Evolutionary conservation across 2,113 vertebrate species (phyloP).

Genomic region (Verasper variegatus): DNA sequence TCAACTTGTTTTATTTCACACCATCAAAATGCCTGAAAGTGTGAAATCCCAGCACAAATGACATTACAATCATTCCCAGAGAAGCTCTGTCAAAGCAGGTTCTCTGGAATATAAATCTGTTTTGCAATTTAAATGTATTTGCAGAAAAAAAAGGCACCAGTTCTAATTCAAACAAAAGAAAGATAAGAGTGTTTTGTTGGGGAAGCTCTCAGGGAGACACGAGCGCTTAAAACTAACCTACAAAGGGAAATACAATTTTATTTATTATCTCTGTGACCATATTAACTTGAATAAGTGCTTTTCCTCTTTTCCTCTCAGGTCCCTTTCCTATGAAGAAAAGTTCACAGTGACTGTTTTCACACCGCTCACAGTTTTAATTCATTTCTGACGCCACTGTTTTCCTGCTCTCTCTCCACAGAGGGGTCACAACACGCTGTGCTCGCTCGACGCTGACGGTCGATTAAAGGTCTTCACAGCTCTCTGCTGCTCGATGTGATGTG

Average conservation of each 20-base stretch:
- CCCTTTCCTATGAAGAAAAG: background rate
- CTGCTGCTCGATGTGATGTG: conserved; percentile 25
- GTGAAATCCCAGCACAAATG: background rate
- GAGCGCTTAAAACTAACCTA: background rate
- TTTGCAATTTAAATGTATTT: conserved; percentile 5
- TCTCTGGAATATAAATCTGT: background rate
- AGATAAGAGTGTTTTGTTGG: conserved; percentile 13
- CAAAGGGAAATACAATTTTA: background rate
- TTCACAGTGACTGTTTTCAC: no score
- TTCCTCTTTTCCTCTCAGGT: background rate
- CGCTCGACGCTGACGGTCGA: conserved; percentile 67
- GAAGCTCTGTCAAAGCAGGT: background rate
- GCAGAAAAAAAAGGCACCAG: background rate
- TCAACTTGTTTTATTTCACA: no score
- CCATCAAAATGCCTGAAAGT: background rate
- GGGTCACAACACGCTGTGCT: conserved; percentile 69
- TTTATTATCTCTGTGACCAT: background rate
- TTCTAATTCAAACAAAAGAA: conserved; percentile 2
- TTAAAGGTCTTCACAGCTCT: conserved; percentile 68
- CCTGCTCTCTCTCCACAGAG: conserved; percentile 64
- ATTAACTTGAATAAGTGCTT: background rate
- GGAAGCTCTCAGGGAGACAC: background rate
- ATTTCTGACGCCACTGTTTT: conserved; percentile 20
- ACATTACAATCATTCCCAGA: background rate
- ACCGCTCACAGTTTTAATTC: background rate